phyloP scores from a whole-genome alignment of 30 jellyfish, hydroid and myxozoan genomes.

The Catostylus mosaicus region DNA sequence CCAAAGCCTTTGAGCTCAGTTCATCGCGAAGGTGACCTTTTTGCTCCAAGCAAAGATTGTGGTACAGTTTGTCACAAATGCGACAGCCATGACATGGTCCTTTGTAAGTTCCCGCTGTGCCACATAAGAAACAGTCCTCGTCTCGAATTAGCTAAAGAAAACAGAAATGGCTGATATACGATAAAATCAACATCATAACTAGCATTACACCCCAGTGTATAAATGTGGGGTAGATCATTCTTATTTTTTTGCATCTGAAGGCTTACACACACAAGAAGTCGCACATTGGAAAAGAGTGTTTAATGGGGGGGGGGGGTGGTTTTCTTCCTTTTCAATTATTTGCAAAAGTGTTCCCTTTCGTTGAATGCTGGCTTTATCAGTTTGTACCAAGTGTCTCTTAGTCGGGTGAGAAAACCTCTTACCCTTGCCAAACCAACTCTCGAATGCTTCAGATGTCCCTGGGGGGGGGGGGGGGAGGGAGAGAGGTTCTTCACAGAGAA shows the following conservation, averaged over 20 bases:
- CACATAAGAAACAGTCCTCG: slow-evolving; percentile 39
- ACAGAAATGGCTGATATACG: background rate
- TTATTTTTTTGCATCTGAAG: background rate
- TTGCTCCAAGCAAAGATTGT: slow-evolving; percentile 43
- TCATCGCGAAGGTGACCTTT: slow-evolving; percentile 42
- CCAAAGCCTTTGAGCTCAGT: slow-evolving; percentile 25
- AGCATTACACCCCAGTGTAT: background rate
- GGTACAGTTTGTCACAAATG: slow-evolving; percentile 62
- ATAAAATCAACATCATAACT: background rate
- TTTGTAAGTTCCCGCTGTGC: slow-evolving; percentile 21
- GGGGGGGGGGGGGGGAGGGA: too few relatives aligned
- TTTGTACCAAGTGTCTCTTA: too few relatives aligned
- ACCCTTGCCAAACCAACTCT: background rate
- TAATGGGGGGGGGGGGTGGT: background rate
- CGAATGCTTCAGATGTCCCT: background rate
- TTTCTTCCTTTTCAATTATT: too few relatives aligned
- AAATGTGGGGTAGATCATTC: background rate
- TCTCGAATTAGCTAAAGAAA: slow-evolving; percentile 2
- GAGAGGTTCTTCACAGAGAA: too few relatives aligned
- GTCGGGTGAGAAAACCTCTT: too few relatives aligned
- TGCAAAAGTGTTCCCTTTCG: too few relatives aligned
- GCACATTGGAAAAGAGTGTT: background rate
- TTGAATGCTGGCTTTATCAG: too few relatives aligned
- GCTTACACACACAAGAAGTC: background rate
- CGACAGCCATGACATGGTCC: slow-evolving; percentile 60